Percentiles rank a stretch among this genome's conserved stretches.
Evolutionary conservation across 2,888 invertebrate species (phyloP).

Genomic region (Horisme vitalbata): DNA sequence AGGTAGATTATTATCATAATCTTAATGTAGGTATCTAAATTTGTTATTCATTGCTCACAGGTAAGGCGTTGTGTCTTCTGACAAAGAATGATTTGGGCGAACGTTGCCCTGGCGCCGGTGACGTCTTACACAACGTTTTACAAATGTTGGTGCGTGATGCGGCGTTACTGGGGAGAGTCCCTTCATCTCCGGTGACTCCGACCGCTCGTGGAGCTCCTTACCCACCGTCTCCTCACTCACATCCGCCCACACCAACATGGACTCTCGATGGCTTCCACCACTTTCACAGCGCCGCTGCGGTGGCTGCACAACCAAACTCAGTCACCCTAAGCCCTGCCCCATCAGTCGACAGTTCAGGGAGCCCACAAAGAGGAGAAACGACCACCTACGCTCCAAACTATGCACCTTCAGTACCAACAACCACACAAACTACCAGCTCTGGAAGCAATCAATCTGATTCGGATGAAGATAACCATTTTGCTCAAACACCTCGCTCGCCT

Average conservation of each 20-base stretch:
- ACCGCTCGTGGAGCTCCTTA: conserved; percentile 88
- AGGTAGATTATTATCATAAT: no score
- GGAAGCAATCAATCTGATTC: conserved; percentile 92
- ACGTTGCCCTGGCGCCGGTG: conserved; percentile 95
- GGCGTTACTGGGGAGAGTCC: conserved; percentile 89
- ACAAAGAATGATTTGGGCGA: conserved; percentile 95
- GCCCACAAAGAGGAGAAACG: conserved; percentile 89
- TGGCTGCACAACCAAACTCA: conserved; percentile 89
- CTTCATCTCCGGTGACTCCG: conserved; percentile 92
- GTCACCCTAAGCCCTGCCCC: conserved; percentile 96
- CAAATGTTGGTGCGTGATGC: conserved; percentile 93
- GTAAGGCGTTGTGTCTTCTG: conserved; percentile 95
- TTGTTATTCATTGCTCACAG: conserved; percentile 65
- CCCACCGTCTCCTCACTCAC: conserved; percentile 91
- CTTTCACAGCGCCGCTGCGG: conserved; percentile 86
- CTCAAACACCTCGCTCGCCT: conserved; percentile 85
- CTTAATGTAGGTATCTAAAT: conserved; percentile 7
- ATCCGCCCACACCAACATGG: conserved; percentile 92
- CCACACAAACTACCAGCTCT: conserved; percentile 79
- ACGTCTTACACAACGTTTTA: conserved; percentile 96
- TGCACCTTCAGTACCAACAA: conserved; percentile 62
- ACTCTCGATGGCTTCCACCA: conserved; percentile 81
- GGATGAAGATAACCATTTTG: conserved; percentile 87
- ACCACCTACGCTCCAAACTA: conserved; percentile 67
- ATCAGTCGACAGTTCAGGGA: conserved; percentile 93